These are phyloP conservation scores for Heliconius hermathena DNA, from an alignment of 1,140 invertebrate species.

Conservation along the genomic window DNA sequence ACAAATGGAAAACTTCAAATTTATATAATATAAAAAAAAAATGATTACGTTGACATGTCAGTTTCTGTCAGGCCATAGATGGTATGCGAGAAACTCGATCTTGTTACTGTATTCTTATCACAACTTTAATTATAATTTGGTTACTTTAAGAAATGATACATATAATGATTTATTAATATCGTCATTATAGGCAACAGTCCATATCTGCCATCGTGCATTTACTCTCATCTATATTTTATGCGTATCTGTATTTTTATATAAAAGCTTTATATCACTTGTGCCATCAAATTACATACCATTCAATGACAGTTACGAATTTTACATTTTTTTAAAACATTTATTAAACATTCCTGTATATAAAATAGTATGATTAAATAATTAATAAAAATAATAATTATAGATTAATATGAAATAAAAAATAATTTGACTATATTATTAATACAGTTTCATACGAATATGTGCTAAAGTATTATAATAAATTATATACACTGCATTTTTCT, in stretches of 20 bases:
- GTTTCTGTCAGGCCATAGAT: too few relatives aligned
- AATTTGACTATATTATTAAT: not conserved
- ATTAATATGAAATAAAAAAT: not conserved
- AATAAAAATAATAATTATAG: not conserved
- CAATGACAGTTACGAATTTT: not conserved
- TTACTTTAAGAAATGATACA: not conserved
- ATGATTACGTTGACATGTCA: not conserved
- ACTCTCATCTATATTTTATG: not conserved
- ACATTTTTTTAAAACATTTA: not conserved
- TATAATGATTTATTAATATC: not conserved
- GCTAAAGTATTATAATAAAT: slow-evolving; percentile 3
- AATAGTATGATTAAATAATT: not conserved
- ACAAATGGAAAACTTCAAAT: not conserved
- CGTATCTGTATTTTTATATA: not conserved
- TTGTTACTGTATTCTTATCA: not conserved
- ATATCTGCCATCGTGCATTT: not conserved
- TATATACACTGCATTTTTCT: slow-evolving; percentile 18
- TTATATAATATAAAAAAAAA: too few relatives aligned
- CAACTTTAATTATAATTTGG: not conserved
- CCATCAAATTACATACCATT: not conserved
- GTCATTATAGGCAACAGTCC: not conserved
- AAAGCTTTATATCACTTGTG: not conserved
- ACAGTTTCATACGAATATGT: not conserved
- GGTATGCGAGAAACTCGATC: too few relatives aligned
- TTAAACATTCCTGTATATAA: slow-evolving; percentile 21